A percentile compares a stretch with the other conserved stretches of the same genome.
Evolutionary conservation across 2,113 vertebrate genomes (phyloP).

Genomic region (Anarrhichthys ocellatus): DNA sequence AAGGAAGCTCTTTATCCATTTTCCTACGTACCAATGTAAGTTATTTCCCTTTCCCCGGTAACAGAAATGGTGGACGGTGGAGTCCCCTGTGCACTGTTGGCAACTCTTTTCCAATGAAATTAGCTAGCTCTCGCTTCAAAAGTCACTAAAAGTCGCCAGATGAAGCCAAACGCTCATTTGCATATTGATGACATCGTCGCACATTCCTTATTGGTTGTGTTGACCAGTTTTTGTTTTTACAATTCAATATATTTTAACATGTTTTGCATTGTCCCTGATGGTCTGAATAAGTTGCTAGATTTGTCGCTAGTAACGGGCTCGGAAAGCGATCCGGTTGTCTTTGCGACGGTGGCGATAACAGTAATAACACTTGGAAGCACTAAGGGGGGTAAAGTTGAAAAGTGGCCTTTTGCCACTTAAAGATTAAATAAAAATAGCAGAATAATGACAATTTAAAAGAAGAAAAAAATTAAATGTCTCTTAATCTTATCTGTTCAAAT

Average conservation of each 20-base stretch:
- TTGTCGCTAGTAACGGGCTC: no score
- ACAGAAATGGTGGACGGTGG: background rate
- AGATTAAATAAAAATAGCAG: background rate
- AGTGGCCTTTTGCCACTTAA: background rate
- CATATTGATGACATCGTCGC: background rate
- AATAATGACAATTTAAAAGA: background rate
- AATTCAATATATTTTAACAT: no score
- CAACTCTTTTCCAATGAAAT: background rate
- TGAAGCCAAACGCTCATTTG: no score
- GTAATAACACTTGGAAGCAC: no score
- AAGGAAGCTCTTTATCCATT: background rate
- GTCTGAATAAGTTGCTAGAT: no score
- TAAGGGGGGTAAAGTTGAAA: background rate
- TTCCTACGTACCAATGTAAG: background rate
- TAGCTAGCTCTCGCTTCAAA: no score
- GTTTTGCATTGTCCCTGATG: no score
- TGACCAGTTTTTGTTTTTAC: background rate
- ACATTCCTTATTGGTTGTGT: background rate
- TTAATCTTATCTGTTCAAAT: background rate
- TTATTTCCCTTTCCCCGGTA: background rate
- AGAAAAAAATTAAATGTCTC: background rate
- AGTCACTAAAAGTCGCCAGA: background rate
- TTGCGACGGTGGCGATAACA: no score
- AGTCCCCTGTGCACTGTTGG: background rate
- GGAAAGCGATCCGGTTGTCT: no score